Base-by-base conservation (phyloP, 1,140 invertebrate species). In the Globodera ellingtonae region DNA sequence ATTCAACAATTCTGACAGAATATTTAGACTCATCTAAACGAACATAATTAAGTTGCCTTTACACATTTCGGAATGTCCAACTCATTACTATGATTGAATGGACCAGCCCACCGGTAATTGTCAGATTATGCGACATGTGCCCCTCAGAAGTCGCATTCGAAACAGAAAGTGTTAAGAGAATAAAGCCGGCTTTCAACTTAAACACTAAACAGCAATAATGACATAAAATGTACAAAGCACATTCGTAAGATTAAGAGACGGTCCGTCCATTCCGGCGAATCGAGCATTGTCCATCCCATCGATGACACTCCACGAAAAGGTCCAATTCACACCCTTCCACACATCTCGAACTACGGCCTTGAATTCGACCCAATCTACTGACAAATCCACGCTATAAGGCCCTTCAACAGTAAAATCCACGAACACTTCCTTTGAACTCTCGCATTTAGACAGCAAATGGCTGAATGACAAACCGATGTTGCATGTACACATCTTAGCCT, bases 151-250 rank as follows among this genome's bases (percentile, higher is more conserved):
- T 21, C 3, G 6, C 15, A 46, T 75, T 75, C 6, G 47, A 52
- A 62, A 75, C 65, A 44, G 73, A 59, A 56, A 75, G 44, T 1
- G 73, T 18, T 18, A 75, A 52, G 15, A 8, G 56, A n/a, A 75
- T n/a, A n/a, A 75, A 75, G 7, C 73, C 73, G 35, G 73, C 5
- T 21, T 75, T 75, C 65, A 75, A 56, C 73, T 75, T 6, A 75
- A 56, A n/a, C 52, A 35, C n/a, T 48, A 0, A 66, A 4, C 3
- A n/a, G 4, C 65, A n/a, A 66, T n/a, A 66, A 66, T 66, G 3
- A 24, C 24, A 66, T n/a, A 66, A n/a, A 24, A 24, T n/a, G 0
- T 9, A 62, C 18, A 18, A 62, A 62, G 5, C 18, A 62, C 56
- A 18, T 62, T 15, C 0, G 56, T 52, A 24, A 74, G 52, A 15